Evolutionary conservation across 1,140 invertebrate species (phyloP).

Genomic region (Drosophila triauraria): DNA sequence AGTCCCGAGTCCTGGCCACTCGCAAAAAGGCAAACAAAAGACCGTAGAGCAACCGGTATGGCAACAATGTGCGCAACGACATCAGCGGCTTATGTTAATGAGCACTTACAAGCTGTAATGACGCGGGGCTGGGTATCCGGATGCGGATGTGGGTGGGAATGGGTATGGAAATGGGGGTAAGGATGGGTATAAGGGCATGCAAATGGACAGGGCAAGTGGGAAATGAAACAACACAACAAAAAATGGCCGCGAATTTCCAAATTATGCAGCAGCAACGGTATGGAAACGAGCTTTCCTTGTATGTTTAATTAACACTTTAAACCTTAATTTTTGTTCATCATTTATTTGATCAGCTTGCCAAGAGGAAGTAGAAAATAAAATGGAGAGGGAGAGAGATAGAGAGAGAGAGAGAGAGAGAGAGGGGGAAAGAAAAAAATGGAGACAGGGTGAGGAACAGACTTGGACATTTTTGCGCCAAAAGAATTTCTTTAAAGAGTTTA

Average conservation of each 20-base stretch:
- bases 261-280: constrained; percentile 54
- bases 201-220: constrained; percentile 21
- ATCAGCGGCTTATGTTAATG: constrained; percentile 78
- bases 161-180: neutral
- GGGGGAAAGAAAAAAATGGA: neutral
- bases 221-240: constrained; percentile 25
- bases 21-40: constrained; percentile 22
- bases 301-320: constrained; percentile 80
- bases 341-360: constrained; percentile 53
- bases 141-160: neutral
- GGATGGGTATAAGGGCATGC: neutral
- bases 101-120: constrained; percentile 79
- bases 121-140: constrained; percentile 7
- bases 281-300: constrained; percentile 29
- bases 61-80: constrained; percentile 53
- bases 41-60: constrained; percentile 29
- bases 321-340: constrained; percentile 66
- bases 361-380: neutral
- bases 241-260: constrained; percentile 8
- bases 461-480: neutral
- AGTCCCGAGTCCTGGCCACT: constrained; percentile 11
- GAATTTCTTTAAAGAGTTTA: neutral
- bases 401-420: neutral
- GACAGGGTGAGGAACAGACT: neutral
- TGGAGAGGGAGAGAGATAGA: neutral